These are phyloP conservation scores for Phoxinus phoxinus DNA, from an alignment of 2,113 vertebrate genomes.

Conservation along the genomic window DNA sequence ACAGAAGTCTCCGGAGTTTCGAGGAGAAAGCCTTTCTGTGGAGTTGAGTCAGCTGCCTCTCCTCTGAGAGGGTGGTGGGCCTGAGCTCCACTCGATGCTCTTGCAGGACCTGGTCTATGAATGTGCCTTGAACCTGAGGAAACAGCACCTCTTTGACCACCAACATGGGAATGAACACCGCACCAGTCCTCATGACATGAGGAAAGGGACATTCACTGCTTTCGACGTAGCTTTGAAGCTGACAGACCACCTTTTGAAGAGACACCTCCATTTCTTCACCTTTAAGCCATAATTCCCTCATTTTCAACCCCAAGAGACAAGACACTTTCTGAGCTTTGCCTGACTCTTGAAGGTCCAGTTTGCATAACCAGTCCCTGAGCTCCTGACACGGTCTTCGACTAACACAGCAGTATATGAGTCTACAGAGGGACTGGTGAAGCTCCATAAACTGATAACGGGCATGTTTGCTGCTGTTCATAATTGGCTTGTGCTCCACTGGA, in stretches of 20 bases:
- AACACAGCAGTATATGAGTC: conserved; percentile 76
- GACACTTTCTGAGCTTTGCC: conserved; percentile 72
- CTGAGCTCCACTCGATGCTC: conserved; percentile 90
- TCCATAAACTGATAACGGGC: conserved; percentile 77
- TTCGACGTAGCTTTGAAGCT: conserved; percentile 80
- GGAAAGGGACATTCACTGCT: conserved; percentile 86
- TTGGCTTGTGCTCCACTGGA: conserved; percentile 46
- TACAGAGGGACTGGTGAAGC: conserved; percentile 82
- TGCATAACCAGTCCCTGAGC: conserved; percentile 66
- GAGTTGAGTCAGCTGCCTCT: conserved; percentile 85
- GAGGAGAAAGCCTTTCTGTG: conserved; percentile 87
- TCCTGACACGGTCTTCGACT: conserved; percentile 66
- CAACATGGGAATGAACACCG: conserved; percentile 91
- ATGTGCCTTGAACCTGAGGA: conserved; percentile 79
- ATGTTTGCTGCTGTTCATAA: neutral
- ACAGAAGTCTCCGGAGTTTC: conserved; percentile 89
- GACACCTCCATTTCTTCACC: conserved; percentile 71
- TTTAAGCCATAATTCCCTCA: conserved; percentile 82
- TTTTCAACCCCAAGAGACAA: conserved; percentile 67
- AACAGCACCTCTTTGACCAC: conserved; percentile 93
- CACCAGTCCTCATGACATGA: conserved; percentile 85
- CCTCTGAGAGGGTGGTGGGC: conserved; percentile 92
- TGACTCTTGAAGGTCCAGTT: conserved; percentile 54
- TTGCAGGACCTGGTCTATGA: conserved; percentile 90
- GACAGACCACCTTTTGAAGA: conserved; percentile 75